Percentiles rank a stretch among this genome's conserved stretches.
phyloP scores from a whole-genome alignment of 2,888 invertebrate genomes.

The Athetis lepigone region DNA sequence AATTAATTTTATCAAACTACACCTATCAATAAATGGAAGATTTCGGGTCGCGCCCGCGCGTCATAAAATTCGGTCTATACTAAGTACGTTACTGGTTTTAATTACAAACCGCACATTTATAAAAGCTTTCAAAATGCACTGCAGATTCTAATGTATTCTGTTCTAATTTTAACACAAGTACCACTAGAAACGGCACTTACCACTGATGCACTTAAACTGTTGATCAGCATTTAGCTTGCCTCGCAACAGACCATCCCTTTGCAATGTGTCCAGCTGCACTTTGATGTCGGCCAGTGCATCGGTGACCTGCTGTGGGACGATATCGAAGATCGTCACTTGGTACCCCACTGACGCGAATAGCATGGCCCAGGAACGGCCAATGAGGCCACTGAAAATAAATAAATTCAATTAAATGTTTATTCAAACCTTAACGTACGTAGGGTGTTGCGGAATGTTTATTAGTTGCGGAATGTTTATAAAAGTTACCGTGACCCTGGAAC shows the following conservation, averaged over 20 bases:
- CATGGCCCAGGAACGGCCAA: constrained; percentile 99
- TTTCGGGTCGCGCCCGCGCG: too few species aligned
- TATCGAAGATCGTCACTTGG: constrained; percentile 96
- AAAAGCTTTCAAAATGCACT: not conserved
- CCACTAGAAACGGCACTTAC: constrained; percentile 77
- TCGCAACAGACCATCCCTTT: constrained; percentile 93
- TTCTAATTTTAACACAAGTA: too few species aligned
- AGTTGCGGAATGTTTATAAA: too few species aligned
- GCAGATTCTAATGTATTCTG: not conserved
- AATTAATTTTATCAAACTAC: constrained; percentile 9
- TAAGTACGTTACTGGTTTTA: too few species aligned
- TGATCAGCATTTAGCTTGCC: constrained; percentile 94
- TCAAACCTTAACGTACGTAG: not conserved
- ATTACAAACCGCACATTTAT: not conserved
- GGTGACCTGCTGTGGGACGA: constrained; percentile 93
- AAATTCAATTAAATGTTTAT: not conserved
- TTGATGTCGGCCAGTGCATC: constrained; percentile 94
- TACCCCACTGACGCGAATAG: constrained; percentile 98
- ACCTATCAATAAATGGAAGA: too few species aligned
- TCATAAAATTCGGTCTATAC: too few species aligned
- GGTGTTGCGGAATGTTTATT: too few species aligned
- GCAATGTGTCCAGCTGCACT: constrained; percentile 93
- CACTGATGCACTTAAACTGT: constrained; percentile 94
- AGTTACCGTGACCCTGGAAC: too few species aligned
- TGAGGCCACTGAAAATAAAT: constrained; percentile 94